Evolutionary conservation across 2,797 vertebrate species (phyloP).

Genomic region (Enoplosus armatus): DNA sequence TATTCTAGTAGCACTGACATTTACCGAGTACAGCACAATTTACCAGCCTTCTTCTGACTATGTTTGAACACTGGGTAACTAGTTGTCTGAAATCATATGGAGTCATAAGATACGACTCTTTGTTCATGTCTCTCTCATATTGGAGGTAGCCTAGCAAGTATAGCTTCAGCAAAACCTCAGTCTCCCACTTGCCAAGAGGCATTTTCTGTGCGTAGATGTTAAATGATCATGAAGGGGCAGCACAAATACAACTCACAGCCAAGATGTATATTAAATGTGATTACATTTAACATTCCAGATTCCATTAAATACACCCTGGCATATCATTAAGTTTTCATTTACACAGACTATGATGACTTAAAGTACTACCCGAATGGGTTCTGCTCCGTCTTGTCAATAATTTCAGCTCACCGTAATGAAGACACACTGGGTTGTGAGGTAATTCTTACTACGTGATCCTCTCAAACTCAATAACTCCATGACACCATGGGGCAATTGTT

Average conservation of each 20-base stretch:
- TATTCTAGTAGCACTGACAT: not conserved
- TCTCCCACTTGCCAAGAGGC: conserved; percentile 1
- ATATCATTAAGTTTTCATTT: conserved; percentile 53
- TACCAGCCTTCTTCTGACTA: not conserved
- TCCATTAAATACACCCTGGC: conserved; percentile 47
- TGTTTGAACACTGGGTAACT: not conserved
- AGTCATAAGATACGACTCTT: not conserved
- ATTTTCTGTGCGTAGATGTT: conserved; percentile 38
- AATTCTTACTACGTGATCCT: not conserved
- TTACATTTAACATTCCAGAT: conserved; percentile 58
- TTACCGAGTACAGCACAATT: not conserved
- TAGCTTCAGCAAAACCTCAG: conserved; percentile 2
- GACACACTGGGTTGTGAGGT: not conserved
- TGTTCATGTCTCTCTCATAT: not conserved
- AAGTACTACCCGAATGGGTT: conserved; percentile 39
- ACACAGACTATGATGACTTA: conserved; percentile 29
- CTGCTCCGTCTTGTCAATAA: conserved; percentile 11
- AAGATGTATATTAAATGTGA: conserved; percentile 45
- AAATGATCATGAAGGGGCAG: conserved; percentile 31
- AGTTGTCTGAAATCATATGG: not conserved
- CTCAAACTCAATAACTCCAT: not conserved
- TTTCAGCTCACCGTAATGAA: conserved; percentile 18
- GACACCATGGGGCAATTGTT: not conserved
- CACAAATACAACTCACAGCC: conserved; percentile 32
- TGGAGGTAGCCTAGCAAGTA: not conserved